phyloP scores from a whole-genome alignment of 2,797 vertebrate genomes.

The Siniperca scherzeri region DNA sequence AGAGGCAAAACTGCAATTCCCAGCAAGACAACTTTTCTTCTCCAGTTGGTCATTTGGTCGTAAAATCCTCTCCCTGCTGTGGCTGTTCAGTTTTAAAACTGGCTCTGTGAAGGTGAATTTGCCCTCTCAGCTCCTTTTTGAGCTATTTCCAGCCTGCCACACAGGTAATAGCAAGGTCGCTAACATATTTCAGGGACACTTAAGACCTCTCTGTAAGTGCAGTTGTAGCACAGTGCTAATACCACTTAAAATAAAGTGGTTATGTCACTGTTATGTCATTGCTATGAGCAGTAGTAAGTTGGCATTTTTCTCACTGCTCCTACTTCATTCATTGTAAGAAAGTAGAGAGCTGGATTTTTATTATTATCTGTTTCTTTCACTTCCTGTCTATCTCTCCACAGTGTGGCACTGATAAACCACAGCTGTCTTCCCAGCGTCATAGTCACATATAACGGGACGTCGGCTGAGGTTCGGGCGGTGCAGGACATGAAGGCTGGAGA shows the following conservation, averaged over 20 bases:
- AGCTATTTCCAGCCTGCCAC: slow-evolving; percentile 50
- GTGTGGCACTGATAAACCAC: slow-evolving; percentile 96
- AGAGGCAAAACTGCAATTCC: background rate
- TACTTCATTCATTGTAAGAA: background rate
- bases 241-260: slow-evolving; percentile 5
- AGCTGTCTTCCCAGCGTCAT: slow-evolving; percentile 97
- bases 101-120: slow-evolving; percentile 22
- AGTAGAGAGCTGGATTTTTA: background rate
- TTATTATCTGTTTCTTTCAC: slow-evolving; percentile 5
- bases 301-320: background rate
- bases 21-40: background rate
- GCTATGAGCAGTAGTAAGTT: background rate
- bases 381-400: slow-evolving; percentile 60
- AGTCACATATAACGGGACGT: slow-evolving; percentile 92
- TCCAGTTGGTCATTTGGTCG: slow-evolving; percentile 35
- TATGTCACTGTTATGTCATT: slow-evolving; percentile 4
- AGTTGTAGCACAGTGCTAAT: background rate
- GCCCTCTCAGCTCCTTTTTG: slow-evolving; percentile 34
- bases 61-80: slow-evolving; percentile 22
- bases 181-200: slow-evolving; percentile 23
- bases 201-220: background rate
- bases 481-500: slow-evolving; percentile 91
- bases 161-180: slow-evolving; percentile 8
- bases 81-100: slow-evolving; percentile 29
- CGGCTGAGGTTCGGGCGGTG: slow-evolving; percentile 93